Evolutionary conservation across 2,888 invertebrate genomes (phyloP), one percentile per base, ranked within the genome.

Genomic region (Agrochola lota): DNA sequence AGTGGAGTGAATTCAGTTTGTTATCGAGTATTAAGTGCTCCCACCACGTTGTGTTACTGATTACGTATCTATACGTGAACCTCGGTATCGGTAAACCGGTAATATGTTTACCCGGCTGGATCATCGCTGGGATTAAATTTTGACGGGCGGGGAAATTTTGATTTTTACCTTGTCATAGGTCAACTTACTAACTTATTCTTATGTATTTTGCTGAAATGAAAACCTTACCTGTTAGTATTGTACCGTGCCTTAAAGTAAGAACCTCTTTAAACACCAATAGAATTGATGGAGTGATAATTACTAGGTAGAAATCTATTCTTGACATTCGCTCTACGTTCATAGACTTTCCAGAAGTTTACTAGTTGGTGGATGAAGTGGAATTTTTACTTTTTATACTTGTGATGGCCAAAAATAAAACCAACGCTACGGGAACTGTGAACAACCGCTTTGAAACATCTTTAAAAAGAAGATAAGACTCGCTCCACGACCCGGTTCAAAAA

Each of bases 11-110:
- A 85, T 78, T 82, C 75, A 69, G 67, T 68, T 84, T 26, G 73
- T 85, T 85, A 84, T 75, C 66, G 60, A 73, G 75, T 66, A 79
- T 78, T 82, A 82, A 85, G 72, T 82, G 74, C 43, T 72, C 15
- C 35, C 35, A 75, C 73, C 78, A 43, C 78, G 52, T 40, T 68
- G 5, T 72, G 72, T 64, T 52, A 83, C 69, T 69, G 52, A 59
- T 55, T 66, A 63, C 49, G n/a, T 66, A 59, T 46, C 17, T 62
- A 30, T 52, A 68, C 26, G 5, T 55, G 15, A 63, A 59, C 23
- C n/a, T 67, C 40, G 60, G 70, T 64, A 73, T 79, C 52, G 71
- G 35, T 40, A 62, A 67, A 70, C 74, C 70, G 23, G 26, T 73
- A 78, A 63, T 78, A 67, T 74, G 63, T 74, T 81, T 74, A 73